Conservation (phyloP, 2,888 invertebrate genomes). For the Chromoteleia sp. region DNA sequence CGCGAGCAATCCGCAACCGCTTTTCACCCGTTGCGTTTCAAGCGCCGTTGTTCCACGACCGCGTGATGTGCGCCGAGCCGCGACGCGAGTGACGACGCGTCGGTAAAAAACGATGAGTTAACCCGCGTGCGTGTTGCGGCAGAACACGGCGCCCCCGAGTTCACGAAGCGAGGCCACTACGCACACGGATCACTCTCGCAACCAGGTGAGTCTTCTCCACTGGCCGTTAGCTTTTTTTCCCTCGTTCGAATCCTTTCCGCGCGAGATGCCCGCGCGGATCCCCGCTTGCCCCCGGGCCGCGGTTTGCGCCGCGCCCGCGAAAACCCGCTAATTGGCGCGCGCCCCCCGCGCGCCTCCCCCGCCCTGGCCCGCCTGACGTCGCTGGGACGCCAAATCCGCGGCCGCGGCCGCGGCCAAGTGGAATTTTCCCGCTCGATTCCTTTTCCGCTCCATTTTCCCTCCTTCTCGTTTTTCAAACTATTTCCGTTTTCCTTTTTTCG, state of each 20-base stretch:
- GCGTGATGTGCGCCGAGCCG: slow-evolving; percentile 32
- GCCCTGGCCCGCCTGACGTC: slow-evolving; percentile 65
- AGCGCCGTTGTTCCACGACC: background rate
- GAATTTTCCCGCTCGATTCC: slow-evolving; percentile 65
- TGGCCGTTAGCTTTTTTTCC: background rate
- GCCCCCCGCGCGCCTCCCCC: slow-evolving; percentile 76
- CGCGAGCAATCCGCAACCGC: slow-evolving; percentile 44
- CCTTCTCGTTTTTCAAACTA: background rate
- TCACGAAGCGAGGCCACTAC: slow-evolving; percentile 71
- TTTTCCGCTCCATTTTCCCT: background rate
- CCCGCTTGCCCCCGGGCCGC: background rate
- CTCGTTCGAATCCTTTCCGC: too few species aligned
- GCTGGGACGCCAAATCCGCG: slow-evolving; percentile 63
- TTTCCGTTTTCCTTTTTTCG: background rate
- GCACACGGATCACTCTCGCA: slow-evolving; percentile 19
- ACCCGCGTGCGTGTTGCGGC: slow-evolving; percentile 77
- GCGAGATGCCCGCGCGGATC: slow-evolving; percentile 1
- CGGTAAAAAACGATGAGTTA: slow-evolving; percentile 78
- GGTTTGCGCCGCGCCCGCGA: slow-evolving; percentile 37
- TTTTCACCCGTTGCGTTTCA: slow-evolving; percentile 4
- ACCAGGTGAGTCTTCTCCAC: slow-evolving; percentile 33
- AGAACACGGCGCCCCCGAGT: slow-evolving; percentile 73
- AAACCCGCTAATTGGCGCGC: slow-evolving; percentile 76
- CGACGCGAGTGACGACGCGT: slow-evolving; percentile 25
- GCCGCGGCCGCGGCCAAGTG: slow-evolving; percentile 47